These are phyloP conservation scores for Holocentrus rufus DNA, from an alignment of 2,797 vertebrate species.

Conservation along the genomic window DNA sequence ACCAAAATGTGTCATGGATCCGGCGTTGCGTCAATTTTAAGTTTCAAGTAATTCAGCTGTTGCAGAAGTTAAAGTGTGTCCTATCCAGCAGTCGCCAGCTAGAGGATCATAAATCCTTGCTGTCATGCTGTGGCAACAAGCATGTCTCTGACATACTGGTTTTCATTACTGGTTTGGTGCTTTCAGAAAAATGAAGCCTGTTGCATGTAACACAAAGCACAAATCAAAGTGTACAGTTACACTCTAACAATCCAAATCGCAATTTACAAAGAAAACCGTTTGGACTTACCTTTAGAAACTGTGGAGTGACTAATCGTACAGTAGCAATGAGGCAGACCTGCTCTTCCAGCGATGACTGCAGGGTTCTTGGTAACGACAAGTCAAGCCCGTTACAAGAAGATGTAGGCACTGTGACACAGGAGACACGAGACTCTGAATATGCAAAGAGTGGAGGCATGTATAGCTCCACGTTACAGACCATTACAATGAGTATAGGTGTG, in stretches of 20 bases:
- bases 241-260: neutral
- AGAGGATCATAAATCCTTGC: neutral
- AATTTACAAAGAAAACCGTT: neutral
- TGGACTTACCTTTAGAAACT: constrained; percentile 87
- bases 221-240: neutral
- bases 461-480: neutral
- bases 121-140: neutral
- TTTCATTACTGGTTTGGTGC: neutral
- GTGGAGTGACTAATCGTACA: constrained; percentile 86
- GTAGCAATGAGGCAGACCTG: constrained; percentile 92
- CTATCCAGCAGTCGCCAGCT: neutral
- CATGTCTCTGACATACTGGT: constrained; percentile 4
- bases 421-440: neutral
- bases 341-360: constrained; percentile 88
- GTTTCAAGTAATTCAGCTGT: too few species aligned
- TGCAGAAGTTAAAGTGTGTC: too few species aligned
- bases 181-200: constrained; percentile 11
- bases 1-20: too few species aligned
- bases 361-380: constrained; percentile 81
- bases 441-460: neutral
- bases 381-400: constrained; percentile 88
- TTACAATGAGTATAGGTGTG: neutral
- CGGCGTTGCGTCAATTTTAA: too few species aligned
- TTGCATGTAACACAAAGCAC: neutral
- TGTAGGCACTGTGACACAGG: constrained; percentile 85